Conservation (phyloP, 2,113 vertebrate genomes). For the Dipodomys spectabilis region DNA sequence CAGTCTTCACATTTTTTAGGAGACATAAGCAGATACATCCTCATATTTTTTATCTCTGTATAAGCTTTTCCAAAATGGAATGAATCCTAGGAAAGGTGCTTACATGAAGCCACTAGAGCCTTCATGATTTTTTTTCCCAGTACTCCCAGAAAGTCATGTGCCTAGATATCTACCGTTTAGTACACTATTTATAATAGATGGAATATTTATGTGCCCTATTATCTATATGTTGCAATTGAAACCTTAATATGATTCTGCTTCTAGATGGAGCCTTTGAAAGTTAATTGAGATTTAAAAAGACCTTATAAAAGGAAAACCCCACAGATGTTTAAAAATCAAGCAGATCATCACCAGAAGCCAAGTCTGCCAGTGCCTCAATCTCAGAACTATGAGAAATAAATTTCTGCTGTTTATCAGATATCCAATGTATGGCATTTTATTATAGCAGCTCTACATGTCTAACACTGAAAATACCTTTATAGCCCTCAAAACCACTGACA, state of each 20-base stretch:
- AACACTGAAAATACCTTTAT: background rate
- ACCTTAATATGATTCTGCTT: background rate
- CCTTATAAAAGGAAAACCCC: background rate
- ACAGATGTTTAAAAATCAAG: background rate
- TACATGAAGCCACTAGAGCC: background rate
- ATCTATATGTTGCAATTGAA: background rate
- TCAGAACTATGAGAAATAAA: background rate
- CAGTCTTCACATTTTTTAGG: conserved; percentile 38
- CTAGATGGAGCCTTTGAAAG: background rate
- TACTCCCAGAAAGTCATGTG: background rate
- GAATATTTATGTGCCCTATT: background rate
- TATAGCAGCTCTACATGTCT: background rate
- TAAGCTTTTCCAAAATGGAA: conserved; percentile 11
- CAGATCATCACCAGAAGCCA: background rate
- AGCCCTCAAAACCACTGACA: background rate
- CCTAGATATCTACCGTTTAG: background rate
- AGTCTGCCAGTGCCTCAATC: background rate
- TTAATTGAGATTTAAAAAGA: background rate
- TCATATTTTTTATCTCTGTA: background rate
- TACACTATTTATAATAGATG: background rate
- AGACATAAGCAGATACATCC: background rate
- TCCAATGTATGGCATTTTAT: background rate
- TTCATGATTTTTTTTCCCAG: conserved; percentile 36
- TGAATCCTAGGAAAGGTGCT: background rate
- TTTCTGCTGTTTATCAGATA: background rate